These are phyloP conservation scores for Napeogenes sylphis DNA, from an alignment of 2,888 invertebrate species.

Conservation along the genomic window DNA sequence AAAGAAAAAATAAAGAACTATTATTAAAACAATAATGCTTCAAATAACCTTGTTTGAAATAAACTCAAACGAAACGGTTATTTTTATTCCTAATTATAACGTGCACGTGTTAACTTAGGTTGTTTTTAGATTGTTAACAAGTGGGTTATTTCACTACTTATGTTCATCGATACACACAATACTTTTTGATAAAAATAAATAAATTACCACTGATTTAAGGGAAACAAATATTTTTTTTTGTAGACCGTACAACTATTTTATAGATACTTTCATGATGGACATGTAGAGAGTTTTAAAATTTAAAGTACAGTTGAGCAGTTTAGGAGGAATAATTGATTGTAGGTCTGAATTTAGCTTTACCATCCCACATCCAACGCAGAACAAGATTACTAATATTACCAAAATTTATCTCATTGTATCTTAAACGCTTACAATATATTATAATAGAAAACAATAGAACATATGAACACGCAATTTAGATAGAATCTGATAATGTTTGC, in stretches of 20 bases:
- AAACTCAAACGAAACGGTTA: no score
- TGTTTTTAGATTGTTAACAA: no score
- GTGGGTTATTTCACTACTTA: no score
- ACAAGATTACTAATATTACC: slow-evolving; percentile 7
- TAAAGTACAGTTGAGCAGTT: background rate
- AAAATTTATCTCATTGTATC: slow-evolving; percentile 13
- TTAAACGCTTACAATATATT: slow-evolving; percentile 15
- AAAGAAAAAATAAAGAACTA: no score
- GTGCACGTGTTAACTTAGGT: no score
- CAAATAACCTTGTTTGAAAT: no score
- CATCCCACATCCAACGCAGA: background rate
- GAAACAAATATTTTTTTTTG: background rate
- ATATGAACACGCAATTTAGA: slow-evolving; percentile 8
- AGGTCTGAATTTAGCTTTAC: background rate
- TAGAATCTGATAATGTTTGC: slow-evolving; percentile 5
- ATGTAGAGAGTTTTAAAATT: background rate
- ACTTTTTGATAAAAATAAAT: background rate
- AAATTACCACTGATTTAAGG: background rate
- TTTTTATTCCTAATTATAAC: no score
- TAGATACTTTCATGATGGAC: background rate
- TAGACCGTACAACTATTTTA: background rate
- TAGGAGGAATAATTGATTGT: background rate
- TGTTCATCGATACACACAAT: no score
- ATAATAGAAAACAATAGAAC: slow-evolving; percentile 18
- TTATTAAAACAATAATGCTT: no score